Evolutionary conservation across 2,888 invertebrate genomes (phyloP).

Genomic region (Shargacucullia verbasci): DNA sequence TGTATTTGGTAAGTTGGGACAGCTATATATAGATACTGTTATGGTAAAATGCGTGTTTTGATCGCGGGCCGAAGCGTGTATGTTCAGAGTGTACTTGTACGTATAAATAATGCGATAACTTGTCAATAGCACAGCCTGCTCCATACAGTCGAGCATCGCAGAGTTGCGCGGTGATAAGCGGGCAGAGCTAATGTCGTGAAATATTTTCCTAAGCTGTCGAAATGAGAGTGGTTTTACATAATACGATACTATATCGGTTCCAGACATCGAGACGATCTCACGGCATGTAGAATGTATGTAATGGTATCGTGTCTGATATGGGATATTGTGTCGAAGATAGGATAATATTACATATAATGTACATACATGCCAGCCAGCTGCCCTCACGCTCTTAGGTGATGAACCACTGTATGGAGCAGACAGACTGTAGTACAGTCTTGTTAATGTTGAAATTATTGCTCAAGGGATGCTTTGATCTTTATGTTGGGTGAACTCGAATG

Average conservation of each 20-base stretch:
- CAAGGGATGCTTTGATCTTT: slow-evolving; percentile 17
- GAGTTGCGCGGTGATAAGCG: neutral
- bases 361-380: too few species aligned
- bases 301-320: too few species aligned
- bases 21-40: slow-evolving; percentile 79
- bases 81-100: slow-evolving; percentile 55
- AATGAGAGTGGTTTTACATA: neutral
- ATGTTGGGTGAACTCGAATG: slow-evolving; percentile 4
- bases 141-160: slow-evolving; percentile 8
- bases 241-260: too few species aligned
- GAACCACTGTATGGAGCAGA: slow-evolving; percentile 14
- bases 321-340: too few species aligned
- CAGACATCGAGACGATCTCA: too few species aligned
- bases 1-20: slow-evolving; percentile 84
- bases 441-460: slow-evolving; percentile 26
- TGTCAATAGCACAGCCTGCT: slow-evolving; percentile 35
- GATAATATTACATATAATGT: too few species aligned
- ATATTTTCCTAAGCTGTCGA: slow-evolving; percentile 7
- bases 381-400: neutral
- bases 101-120: slow-evolving; percentile 64
- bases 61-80: slow-evolving; percentile 73
- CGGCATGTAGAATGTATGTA: too few species aligned
- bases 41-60: slow-evolving; percentile 66
- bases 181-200: neutral
- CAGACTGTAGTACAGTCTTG: slow-evolving; percentile 1